Evolutionary conservation across 2,888 invertebrate genomes (phyloP).

Genomic region (Cactoblastis cactorum): DNA sequence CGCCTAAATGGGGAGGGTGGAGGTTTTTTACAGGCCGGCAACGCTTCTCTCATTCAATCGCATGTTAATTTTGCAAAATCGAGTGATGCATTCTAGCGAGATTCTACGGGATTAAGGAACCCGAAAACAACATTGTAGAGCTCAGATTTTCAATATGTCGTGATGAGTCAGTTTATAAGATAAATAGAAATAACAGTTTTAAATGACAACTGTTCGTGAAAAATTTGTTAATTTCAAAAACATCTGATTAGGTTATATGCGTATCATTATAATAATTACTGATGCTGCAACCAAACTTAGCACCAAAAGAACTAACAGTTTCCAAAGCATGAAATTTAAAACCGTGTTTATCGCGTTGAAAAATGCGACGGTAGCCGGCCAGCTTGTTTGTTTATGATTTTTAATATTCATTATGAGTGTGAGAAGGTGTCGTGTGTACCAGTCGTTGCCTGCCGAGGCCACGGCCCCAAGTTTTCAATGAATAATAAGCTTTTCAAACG

Average conservation of each 20-base stretch:
- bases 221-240: neutral
- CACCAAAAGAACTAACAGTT: constrained; percentile 5
- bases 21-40: too few species aligned
- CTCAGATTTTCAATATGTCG: too few species aligned
- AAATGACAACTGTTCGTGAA: neutral
- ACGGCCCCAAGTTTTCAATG: constrained; percentile 14
- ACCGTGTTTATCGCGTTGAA: constrained; percentile 23
- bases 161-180: too few species aligned
- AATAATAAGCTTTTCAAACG: constrained; percentile 16
- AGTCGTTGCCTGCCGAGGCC: constrained; percentile 14
- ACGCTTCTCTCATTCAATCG: too few species aligned
- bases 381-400: constrained; percentile 22
- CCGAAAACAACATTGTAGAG: too few species aligned
- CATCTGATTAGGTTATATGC: neutral
- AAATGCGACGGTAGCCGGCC: constrained; percentile 23
- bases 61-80: too few species aligned
- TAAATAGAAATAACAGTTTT: neutral
- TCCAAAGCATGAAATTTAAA: constrained; percentile 12
- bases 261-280: neutral
- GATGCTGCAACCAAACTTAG: neutral
- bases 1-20: too few species aligned
- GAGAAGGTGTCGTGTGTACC: constrained; percentile 20
- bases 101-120: too few species aligned
- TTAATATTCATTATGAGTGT: constrained; percentile 26
- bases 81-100: too few species aligned